Evolutionary conservation across 92 coral and sea anemone genomes (phyloP).

Genomic region (Porites rus): DNA sequence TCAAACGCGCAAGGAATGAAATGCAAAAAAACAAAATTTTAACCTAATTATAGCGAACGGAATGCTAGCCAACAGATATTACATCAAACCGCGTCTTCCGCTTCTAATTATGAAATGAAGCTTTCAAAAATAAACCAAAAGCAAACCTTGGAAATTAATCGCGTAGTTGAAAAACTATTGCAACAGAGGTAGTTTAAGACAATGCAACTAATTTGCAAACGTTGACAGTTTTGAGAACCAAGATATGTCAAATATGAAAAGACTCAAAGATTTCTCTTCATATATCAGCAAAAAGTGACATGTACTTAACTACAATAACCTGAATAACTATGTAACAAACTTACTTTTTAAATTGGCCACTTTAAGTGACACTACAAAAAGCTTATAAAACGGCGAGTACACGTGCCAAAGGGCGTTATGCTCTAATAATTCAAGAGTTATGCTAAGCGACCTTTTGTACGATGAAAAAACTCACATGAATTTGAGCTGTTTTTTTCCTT

Average conservation of each 20-base stretch:
- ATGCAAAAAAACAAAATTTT: background rate
- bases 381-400: too few relatives aligned
- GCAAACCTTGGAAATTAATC: too few relatives aligned
- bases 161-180: background rate
- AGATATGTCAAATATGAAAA: slow-evolving; percentile 5
- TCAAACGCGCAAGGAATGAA: background rate
- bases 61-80: background rate
- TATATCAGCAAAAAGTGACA: too few relatives aligned
- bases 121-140: background rate
- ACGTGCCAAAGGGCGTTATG: too few relatives aligned
- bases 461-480: too few relatives aligned
- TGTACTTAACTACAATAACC: too few relatives aligned
- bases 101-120: background rate
- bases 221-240: background rate
- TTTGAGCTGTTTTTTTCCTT: too few relatives aligned
- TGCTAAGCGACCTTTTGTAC: too few relatives aligned
- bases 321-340: too few relatives aligned
- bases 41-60: background rate
- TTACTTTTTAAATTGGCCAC: too few relatives aligned
- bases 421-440: too few relatives aligned
- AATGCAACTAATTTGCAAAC: background rate
- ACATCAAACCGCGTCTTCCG: background rate
- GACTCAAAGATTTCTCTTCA: background rate
- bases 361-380: too few relatives aligned
- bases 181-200: background rate